Percentiles rank a stretch among this genome's conserved stretches.
Conservation (phyloP, 2,797 vertebrate species). For the Galaxias olidus region DNA sequence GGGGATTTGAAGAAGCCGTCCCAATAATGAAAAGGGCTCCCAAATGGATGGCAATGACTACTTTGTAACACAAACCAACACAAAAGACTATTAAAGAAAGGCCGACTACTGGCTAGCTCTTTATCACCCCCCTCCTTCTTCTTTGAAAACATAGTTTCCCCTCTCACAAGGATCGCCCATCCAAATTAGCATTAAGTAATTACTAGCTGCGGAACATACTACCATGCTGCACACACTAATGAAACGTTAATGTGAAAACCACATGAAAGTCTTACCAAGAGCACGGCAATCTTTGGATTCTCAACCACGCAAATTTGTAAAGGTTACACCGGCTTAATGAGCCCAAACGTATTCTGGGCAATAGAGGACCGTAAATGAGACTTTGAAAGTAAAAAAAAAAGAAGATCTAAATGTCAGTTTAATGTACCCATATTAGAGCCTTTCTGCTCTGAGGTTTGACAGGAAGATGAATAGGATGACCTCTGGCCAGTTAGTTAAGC, state of each 20-base stretch:
- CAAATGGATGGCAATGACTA: too few species aligned
- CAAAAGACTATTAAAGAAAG: too few species aligned
- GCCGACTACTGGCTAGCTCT: not conserved
- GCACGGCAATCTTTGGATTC: constrained; percentile 13
- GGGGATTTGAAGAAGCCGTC: not conserved
- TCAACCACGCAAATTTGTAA: constrained; percentile 24
- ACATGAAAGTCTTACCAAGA: constrained; percentile 10
- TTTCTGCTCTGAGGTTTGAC: constrained; percentile 26
- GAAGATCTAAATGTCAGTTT: constrained; percentile 36
- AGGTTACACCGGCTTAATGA: constrained; percentile 41
- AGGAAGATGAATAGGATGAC: constrained; percentile 56
- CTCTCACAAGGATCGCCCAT: not conserved
- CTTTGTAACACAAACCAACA: too few species aligned
- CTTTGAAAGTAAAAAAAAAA: not conserved
- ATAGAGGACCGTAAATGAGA: not conserved
- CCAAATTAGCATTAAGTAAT: constrained; percentile 25
- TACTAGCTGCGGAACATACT: constrained; percentile 2
- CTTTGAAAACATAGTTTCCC: not conserved
- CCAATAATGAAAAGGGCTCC: too few species aligned
- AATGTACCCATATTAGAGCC: constrained; percentile 33
- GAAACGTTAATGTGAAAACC: constrained; percentile 17
- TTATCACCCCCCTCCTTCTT: not conserved
- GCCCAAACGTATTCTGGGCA: constrained; percentile 33
- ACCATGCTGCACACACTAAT: constrained; percentile 18
- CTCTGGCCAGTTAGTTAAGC: constrained; percentile 62